Evolutionary conservation across 1,140 invertebrate genomes (phyloP), one percentile per base, ranked within the genome.

Genomic region (Matsumurasca onukii): DNA sequence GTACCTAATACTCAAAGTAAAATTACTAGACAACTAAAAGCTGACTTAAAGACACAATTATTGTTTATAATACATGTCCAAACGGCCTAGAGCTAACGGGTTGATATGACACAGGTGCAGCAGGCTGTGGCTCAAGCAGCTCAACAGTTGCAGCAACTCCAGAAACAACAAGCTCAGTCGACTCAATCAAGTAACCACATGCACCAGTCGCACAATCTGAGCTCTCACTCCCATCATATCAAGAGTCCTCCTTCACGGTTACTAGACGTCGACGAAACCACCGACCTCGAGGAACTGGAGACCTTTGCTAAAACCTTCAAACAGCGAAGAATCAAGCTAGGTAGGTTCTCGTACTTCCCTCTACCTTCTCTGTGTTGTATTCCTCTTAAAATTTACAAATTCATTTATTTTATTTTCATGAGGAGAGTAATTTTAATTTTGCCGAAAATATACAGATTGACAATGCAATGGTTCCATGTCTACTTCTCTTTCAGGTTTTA

Each of bases 271-370:
- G 94, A 98, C 76, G 95, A 97, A 79, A 94, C 94, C 15, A 95
- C 94, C 12, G 95, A 98, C 79, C 85, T 98, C 29, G 95, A 97
- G 79, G 96, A 98, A 77, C 83, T 98, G 30, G 95, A 98, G 79
- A 94, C 97, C 76, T 98, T 98, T 78, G 95, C 96, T 31, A 97
- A 98, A 79, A 95, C 93, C 5, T 98, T 98, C 79, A 98, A 98
- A 77, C 95, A 98, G 81, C 83, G 95, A 57, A 83, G 96, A 74
- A 98, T 98, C 72, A 98, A 98, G 81, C 84, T 98, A 72, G 94
- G 88, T 90, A 77, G 76, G 78, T 75, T 45, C 9, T 2, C 9
- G 3, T 63, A n/a, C 2, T 34, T 22, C 57, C 17, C 29, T 24
- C 3, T 61, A 27, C 13, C 12, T 2, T 29, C 5, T 27, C 3